Conservation (phyloP, 2,797 vertebrate genomes). For the Orientallactaga sibirica region DNA sequence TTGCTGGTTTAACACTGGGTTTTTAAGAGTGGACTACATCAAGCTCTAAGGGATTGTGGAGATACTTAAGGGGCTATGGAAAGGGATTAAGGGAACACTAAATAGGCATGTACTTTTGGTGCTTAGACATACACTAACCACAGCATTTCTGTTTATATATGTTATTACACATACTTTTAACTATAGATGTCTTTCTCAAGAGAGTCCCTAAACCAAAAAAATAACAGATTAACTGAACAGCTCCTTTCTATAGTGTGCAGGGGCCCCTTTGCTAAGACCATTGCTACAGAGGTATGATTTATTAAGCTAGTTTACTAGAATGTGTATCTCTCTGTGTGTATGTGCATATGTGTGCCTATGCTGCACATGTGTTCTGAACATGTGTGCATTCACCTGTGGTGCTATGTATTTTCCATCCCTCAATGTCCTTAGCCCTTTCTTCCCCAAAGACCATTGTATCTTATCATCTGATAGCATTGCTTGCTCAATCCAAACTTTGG, state of each 20-base stretch:
- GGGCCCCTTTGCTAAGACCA: not conserved
- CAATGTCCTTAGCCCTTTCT: not conserved
- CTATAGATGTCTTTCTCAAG: not conserved
- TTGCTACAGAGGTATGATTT: not conserved
- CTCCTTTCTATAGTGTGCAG: not conserved
- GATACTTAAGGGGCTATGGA: not conserved
- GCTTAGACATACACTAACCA: not conserved
- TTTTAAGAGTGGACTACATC: not conserved
- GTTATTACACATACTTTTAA: not conserved
- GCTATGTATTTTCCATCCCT: not conserved
- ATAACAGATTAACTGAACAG: not conserved
- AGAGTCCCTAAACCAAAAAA: not conserved
- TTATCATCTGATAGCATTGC: not conserved
- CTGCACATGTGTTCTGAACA: not conserved
- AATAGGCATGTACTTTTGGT: not conserved
- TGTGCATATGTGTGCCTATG: not conserved
- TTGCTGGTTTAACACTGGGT: not conserved
- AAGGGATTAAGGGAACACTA: too few species aligned
- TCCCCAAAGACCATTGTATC: not conserved
- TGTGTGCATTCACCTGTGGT: not conserved
- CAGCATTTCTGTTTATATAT: not conserved
- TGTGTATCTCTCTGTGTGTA: not conserved
- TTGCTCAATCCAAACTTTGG: not conserved
- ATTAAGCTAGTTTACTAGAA: rapidly evolving
- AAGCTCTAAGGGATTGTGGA: not conserved